Conservation (phyloP, 2,888 invertebrate species). For the Tanaodytes sp. region DNA sequence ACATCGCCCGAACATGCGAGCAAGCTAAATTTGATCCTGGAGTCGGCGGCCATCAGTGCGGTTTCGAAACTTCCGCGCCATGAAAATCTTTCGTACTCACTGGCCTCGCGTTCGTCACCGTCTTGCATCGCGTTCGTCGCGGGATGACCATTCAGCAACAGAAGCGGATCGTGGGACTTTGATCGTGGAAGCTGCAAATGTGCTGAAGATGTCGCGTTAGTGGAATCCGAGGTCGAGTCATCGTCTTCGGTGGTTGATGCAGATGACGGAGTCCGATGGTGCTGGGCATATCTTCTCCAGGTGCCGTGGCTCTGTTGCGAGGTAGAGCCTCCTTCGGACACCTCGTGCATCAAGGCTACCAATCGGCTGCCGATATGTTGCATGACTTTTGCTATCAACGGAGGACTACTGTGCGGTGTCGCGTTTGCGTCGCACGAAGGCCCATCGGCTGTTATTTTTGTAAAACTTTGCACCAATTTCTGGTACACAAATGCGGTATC, state of each 20-base stretch:
- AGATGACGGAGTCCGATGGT: slow-evolving; percentile 76
- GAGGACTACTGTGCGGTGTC: slow-evolving; percentile 82
- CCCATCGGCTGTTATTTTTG: slow-evolving; percentile 80
- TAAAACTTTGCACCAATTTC: slow-evolving; percentile 87
- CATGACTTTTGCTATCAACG: slow-evolving; percentile 91
- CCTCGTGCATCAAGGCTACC: slow-evolving; percentile 93
- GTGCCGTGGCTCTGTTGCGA: slow-evolving; percentile 73
- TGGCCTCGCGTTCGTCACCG: slow-evolving; percentile 77
- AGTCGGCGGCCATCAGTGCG: slow-evolving; percentile 90
- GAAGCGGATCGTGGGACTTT: slow-evolving; percentile 85
- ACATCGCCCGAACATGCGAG: slow-evolving; percentile 78
- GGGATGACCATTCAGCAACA: slow-evolving; percentile 71
- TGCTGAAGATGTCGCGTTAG: slow-evolving; percentile 73
- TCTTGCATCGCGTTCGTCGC: slow-evolving; percentile 62
- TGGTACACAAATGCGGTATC: slow-evolving; percentile 92
- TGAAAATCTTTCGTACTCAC: slow-evolving; percentile 91
- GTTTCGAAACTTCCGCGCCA: slow-evolving; percentile 95
- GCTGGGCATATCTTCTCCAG: slow-evolving; percentile 78
- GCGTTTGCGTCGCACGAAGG: slow-evolving; percentile 76
- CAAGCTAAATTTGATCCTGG: slow-evolving; percentile 82
- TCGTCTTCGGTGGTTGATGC: slow-evolving; percentile 81
- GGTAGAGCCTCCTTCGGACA: slow-evolving; percentile 81
- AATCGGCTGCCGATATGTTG: slow-evolving; percentile 90
- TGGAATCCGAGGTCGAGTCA: slow-evolving; percentile 81
- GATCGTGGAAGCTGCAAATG: slow-evolving; percentile 83